Conservation (phyloP, 2,888 invertebrate genomes). For the Dusona sp. region DNA sequence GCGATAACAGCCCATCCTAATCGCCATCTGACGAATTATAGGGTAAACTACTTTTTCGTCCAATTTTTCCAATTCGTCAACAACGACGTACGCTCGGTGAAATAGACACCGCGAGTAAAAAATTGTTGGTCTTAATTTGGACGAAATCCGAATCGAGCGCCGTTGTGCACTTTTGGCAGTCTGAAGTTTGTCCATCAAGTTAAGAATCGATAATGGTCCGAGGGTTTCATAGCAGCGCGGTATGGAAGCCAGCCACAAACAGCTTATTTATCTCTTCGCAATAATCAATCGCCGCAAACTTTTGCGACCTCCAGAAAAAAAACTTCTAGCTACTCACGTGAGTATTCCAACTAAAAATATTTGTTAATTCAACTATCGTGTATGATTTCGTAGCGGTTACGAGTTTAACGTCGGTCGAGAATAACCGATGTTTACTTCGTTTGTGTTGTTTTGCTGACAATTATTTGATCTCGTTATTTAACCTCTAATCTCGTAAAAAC, state of each 20-base stretch:
- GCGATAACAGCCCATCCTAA: neutral
- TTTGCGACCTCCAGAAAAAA: slow-evolving; percentile 71
- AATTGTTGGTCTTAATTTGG: neutral
- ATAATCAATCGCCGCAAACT: slow-evolving; percentile 77
- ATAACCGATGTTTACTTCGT: slow-evolving; percentile 21
- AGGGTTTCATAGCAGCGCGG: slow-evolving; percentile 50
- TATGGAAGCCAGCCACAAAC: slow-evolving; percentile 80
- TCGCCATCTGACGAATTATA: neutral
- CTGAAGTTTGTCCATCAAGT: slow-evolving; percentile 73
- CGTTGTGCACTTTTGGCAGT: slow-evolving; percentile 31
- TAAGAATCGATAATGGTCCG: slow-evolving; percentile 75
- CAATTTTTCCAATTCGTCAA: neutral
- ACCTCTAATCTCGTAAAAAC: slow-evolving; percentile 22
- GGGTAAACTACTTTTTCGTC: neutral
- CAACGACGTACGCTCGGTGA: neutral
- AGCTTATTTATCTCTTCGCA: slow-evolving; percentile 79
- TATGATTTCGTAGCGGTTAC: neutral
- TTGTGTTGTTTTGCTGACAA: slow-evolving; percentile 46
- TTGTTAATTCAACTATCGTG: neutral
- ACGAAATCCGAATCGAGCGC: neutral
- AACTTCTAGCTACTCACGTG: slow-evolving; percentile 61
- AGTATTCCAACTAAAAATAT: slow-evolving; percentile 26
- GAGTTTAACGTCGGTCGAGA: slow-evolving; percentile 6
- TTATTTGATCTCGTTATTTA: slow-evolving; percentile 33
- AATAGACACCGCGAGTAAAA: neutral